Base-by-base conservation (phyloP, 2,797 vertebrate species). In the Hapalemur alaotrensis region DNA sequence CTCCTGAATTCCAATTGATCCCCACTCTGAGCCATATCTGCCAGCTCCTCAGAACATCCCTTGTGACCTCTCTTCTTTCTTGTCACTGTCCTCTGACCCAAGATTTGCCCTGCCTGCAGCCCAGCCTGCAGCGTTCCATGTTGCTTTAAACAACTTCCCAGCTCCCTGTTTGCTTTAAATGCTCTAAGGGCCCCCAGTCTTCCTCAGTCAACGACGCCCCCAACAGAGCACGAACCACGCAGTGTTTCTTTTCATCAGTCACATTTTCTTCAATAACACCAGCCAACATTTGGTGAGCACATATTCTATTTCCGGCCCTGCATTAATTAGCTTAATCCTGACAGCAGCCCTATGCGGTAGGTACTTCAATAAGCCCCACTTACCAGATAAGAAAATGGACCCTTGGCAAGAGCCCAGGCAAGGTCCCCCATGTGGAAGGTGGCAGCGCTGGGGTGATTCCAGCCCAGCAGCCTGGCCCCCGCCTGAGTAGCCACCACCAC, bases 201-300 rank as follows among this genome's bases (percentile, higher is more conserved):
- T 54, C 35, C 69, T 41, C 15, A 5, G 4, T 35, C n/a, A 28
- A 1, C 20, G 22, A n/a, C 18, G 9, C 38, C 30, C 79, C 23
- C 20, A 17, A 1, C n/a, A 80, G 65, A 96, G n/a, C 43, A 32
- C 7, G 61, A 15, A 23, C 15, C 50, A 13, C 5, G 4, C 22
- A 3, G 0, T 10, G 12, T 32, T 43, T 94, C 50, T 82, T 25
- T 23, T 46, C 2, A 25, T 23, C 13, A 0, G 2, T 25, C 30
- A 15, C 22, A 54, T 63, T 83, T 30, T 38, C 17, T 65, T 73
- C n/a, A 50, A 4, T 5, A 20, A 23, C 4, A 46, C 38, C 8
- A 11, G 63, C 46, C 67, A 48, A 57, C 2, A 3, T 17, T 20
- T 23, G 30, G 10, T 25, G 50, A 70, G 50, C 38, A 7, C 50